Evolutionary conservation across 1,140 invertebrate species (phyloP).

Genomic region (Oreohelix idahoensis): DNA sequence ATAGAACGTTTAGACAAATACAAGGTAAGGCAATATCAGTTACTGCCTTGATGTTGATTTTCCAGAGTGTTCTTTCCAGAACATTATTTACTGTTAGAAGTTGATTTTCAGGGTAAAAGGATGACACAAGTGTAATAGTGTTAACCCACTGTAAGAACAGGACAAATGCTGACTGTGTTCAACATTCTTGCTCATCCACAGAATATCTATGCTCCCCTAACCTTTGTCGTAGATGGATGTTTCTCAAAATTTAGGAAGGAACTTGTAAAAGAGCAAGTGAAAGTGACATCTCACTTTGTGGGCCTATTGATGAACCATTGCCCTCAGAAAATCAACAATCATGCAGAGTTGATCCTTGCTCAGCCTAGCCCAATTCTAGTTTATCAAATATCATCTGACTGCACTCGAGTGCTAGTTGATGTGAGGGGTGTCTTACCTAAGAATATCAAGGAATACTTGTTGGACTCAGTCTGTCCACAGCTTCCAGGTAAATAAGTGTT

Average conservation of each 20-base stretch:
- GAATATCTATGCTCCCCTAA: constrained; percentile 59
- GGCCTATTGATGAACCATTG: constrained; percentile 61
- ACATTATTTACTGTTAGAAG: no score
- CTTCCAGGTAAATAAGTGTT: constrained; percentile 54
- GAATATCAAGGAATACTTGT: constrained; percentile 56
- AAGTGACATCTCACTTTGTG: constrained; percentile 63
- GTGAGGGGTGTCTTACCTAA: constrained; percentile 55
- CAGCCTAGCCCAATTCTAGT: constrained; percentile 60
- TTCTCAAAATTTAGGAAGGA: constrained; percentile 68
- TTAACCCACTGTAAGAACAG: no score
- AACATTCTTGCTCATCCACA: constrained; percentile 40
- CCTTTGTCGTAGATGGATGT: constrained; percentile 64
- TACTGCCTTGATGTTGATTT: no score
- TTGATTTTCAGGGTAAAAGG: no score
- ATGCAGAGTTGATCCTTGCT: constrained; percentile 62
- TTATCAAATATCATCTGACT: constrained; percentile 60
- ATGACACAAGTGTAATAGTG: no score
- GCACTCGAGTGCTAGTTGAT: constrained; percentile 63
- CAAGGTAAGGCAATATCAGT: no score
- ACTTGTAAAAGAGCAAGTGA: constrained; percentile 55
- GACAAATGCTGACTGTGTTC: no score
- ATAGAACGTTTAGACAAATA: no score
- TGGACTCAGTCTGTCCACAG: constrained; percentile 55
- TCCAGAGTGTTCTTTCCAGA: no score
- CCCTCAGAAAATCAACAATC: constrained; percentile 55